Conservation (phyloP, 1,140 invertebrate species). For the Drosophila varians region DNA sequence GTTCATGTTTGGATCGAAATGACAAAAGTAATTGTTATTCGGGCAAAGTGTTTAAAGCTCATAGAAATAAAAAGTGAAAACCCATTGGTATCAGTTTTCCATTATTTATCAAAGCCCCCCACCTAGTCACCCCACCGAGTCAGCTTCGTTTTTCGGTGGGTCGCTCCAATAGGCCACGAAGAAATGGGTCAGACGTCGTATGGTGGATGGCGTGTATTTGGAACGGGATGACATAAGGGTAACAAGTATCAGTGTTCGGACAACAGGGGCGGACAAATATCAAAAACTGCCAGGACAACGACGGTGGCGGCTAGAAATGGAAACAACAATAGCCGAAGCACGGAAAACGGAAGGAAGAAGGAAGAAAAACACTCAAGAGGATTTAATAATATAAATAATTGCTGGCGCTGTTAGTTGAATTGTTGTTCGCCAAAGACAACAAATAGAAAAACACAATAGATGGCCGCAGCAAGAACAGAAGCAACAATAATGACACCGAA, state of each 20-base stretch:
- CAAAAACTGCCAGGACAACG: conserved; percentile 45
- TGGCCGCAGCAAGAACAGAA: conserved; percentile 41
- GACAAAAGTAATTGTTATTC: conserved; percentile 22
- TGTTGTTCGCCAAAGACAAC: conserved; percentile 73
- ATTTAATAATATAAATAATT: conserved; percentile 83
- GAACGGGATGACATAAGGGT: conserved; percentile 53
- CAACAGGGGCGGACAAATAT: conserved; percentile 41
- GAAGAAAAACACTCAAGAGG: conserved; percentile 70
- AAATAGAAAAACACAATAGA: conserved; percentile 76
- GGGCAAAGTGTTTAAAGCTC: conserved; percentile 60
- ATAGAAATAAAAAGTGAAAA: conserved; percentile 68
- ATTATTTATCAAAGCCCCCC: conserved; percentile 6
- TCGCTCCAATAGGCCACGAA: conserved; percentile 47
- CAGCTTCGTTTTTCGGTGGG: conserved; percentile 14
- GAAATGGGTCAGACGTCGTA: conserved; percentile 73
- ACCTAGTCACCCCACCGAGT: background rate
- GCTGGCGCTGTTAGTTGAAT: conserved; percentile 75
- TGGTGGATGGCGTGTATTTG: conserved; percentile 11
- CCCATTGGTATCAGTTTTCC: conserved; percentile 66
- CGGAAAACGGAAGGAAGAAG: background rate
- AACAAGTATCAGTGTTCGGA: conserved; percentile 36
- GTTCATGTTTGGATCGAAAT: background rate
- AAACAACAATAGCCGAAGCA: conserved; percentile 38
- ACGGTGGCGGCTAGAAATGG: conserved; percentile 8
- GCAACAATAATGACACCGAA: conserved; percentile 43